Base-by-base conservation (phyloP, 2,888 invertebrate genomes). In the Phortica okadai region DNA sequence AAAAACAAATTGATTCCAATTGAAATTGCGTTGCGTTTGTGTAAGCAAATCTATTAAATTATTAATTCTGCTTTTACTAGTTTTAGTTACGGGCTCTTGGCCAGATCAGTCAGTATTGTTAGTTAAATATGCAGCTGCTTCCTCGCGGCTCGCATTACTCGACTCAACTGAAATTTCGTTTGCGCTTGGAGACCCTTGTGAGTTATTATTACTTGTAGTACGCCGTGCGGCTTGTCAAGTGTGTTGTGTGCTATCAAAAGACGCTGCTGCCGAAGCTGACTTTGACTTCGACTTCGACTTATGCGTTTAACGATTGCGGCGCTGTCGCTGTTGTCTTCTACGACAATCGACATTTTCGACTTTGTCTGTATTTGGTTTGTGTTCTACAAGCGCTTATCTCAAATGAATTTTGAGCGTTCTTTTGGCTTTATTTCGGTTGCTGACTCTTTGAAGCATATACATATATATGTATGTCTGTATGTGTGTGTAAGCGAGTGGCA, bases 81-180 rank as follows among this genome's bases (percentile, higher is more conserved):
- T 21, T 21, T 21, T 21, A 21, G 21, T 21, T 21, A 21, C 21
- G 21, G 21, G 21, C 21, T 21, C 21, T 45, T 45, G 45, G 10
- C 45, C 6, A 45, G 10, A 10, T 45, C 45, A 45, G 45, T 45
- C 10, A 10, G 45, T 45, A 6, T 45, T 45, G 45, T 1, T 45
- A 21, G 21, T 21, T 21, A 21, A 21, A 21, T 82, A 77, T 82
- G 77, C 79, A 56, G 59, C 54, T 82, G 81, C 84, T 83, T 88
- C 87, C 86, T 83, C 83, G 83, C 84, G 82, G 77, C 84, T 84
- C 84, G 83, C 83, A 80, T 79, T 82, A 78, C 84, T 87, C 79
- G 80, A 88, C 80, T 82, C 82, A 88, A 88, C 88, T 88, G 85
- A 89, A 88, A 74, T 83, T 84, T 77, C 78, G 81, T 83, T 87